Percentiles rank a stretch among this genome's conserved stretches.
These are phyloP conservation scores for rabbit (Oryctolagus cuniculus) DNA, from an alignment of 2,113 vertebrate species.

Conservation along the genomic window mOryCun1.1 NC_091439.1:88424001-88424500, in stretches of 20 bases:
- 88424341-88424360: conserved; percentile 65
- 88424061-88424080: conserved; percentile 24
- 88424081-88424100: conserved; percentile 32
- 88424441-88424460: not conserved
- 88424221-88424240: conserved; percentile 58
- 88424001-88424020: not conserved
- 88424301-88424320: conserved; percentile 64
- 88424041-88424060: conserved; percentile 41
- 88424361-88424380: conserved; percentile 29
- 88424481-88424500: not conserved
- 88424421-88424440: not conserved
- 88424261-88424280: conserved; percentile 69
- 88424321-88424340: conserved; percentile 69
- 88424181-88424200: conserved; percentile 61
- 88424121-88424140: conserved; percentile 55
- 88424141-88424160: not conserved
- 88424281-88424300: conserved; percentile 76
- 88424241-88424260: conserved; percentile 53
- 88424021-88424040: not conserved
- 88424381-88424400: conserved; percentile 50
- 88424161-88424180: conserved; percentile 11
- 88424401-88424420: not conserved
- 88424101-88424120: conserved; percentile 12
- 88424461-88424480: not conserved
- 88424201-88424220: conserved; percentile 62